Evolutionary conservation across 2,113 vertebrate genomes (phyloP).

Genomic region (Cisticola juncidis): DNA sequence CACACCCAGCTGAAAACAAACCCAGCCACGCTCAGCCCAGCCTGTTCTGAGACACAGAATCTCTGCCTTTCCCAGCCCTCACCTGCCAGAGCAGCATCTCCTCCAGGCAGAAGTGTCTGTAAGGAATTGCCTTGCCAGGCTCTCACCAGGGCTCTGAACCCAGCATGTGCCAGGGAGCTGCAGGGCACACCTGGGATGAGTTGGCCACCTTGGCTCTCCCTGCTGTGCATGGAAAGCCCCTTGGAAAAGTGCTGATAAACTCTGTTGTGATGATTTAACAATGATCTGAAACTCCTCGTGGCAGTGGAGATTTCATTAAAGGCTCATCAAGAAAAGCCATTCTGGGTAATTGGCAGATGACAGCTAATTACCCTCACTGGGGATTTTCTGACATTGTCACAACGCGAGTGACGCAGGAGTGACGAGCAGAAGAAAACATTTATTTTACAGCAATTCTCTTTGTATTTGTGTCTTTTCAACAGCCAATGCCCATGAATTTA

Average conservation of each 20-base stretch:
- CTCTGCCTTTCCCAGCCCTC: not conserved
- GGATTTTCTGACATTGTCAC: not conserved
- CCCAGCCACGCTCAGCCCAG: not conserved
- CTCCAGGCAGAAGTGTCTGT: not conserved
- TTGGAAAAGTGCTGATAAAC: not conserved
- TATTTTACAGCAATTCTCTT: not conserved
- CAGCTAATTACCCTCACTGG: not conserved
- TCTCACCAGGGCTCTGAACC: not conserved
- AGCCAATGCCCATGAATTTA: accelerated
- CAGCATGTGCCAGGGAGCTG: not conserved
- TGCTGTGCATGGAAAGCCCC: not conserved
- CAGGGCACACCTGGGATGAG: not conserved
- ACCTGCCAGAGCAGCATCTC: not conserved
- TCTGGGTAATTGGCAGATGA: not conserved
- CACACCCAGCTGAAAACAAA: not conserved
- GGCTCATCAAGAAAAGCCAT: not conserved
- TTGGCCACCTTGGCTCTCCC: not conserved
- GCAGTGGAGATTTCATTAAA: not conserved
- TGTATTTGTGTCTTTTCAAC: not conserved
- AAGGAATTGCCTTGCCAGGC: not conserved
- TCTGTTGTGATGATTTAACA: not conserved
- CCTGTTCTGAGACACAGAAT: not conserved
- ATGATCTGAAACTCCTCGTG: not conserved
- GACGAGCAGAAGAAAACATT: not conserved
- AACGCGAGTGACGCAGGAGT: not conserved